These are phyloP conservation scores for Lethocerus indicus DNA, from an alignment of 1,140 invertebrate genomes.

Conservation along the genomic window DNA sequence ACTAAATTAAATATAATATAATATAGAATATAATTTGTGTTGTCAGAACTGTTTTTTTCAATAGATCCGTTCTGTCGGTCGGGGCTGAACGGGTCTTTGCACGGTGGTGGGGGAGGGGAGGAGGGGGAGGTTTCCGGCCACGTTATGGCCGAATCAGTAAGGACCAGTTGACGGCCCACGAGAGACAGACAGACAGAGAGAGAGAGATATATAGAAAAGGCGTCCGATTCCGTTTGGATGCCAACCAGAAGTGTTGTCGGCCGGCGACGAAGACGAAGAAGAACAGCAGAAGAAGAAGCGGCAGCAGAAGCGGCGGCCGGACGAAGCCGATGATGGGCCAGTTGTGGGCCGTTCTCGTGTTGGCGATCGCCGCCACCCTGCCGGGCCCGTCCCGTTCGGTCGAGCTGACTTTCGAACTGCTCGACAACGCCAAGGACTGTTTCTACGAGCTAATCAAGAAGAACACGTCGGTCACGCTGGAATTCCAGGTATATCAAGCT, in stretches of 20 bases:
- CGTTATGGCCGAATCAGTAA: background rate
- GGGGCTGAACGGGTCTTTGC: too few relatives aligned
- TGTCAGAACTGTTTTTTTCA: too few relatives aligned
- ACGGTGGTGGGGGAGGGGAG: too few relatives aligned
- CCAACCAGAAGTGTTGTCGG: background rate
- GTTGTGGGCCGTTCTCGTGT: too few relatives aligned
- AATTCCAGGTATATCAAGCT: constrained; percentile 92
- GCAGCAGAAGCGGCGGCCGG: too few relatives aligned
- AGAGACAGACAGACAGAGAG: background rate
- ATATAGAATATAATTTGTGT: too few relatives aligned
- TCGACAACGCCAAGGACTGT: constrained; percentile 95
- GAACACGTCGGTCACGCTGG: constrained; percentile 75
- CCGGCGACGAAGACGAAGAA: background rate
- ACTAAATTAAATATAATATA: too few relatives aligned
- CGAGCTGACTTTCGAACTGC: constrained; percentile 95
- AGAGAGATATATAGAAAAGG: background rate
- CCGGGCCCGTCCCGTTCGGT: constrained; percentile 24
- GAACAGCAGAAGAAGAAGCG: background rate
- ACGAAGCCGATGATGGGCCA: too few relatives aligned
- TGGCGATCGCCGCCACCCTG: too few relatives aligned
- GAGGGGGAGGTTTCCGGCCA: constrained; percentile 4
- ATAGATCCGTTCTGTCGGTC: too few relatives aligned
- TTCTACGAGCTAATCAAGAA: constrained; percentile 90
- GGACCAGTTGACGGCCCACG: too few relatives aligned
- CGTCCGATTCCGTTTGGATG: background rate